Evolutionary conservation across 2,113 vertebrate genomes (phyloP).

Genomic region (Xyliphius kryptos): DNA sequence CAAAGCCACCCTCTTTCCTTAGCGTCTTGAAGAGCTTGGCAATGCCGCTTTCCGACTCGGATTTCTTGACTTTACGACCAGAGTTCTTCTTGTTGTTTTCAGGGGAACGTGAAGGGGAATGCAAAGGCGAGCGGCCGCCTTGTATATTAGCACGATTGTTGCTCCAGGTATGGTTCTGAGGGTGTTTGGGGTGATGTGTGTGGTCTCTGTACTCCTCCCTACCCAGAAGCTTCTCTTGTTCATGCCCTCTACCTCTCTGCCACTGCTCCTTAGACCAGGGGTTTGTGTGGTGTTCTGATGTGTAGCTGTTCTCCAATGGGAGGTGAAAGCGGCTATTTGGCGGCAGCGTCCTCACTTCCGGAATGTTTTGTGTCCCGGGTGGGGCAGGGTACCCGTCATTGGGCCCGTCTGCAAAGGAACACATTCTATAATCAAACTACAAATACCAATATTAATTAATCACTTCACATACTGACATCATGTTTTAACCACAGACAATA

Average conservation of each 20-base stretch:
- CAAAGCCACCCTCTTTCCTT: slow-evolving; percentile 63
- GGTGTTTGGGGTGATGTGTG: slow-evolving; percentile 69
- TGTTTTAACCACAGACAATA: slow-evolving; percentile 9
- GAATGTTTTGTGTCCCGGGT: slow-evolving; percentile 88
- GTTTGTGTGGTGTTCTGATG: slow-evolving; percentile 93
- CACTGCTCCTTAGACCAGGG: slow-evolving; percentile 82
- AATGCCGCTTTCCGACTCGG: slow-evolving; percentile 69
- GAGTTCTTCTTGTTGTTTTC: slow-evolving; percentile 64
- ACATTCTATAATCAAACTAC: too few species aligned
- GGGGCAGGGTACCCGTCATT: slow-evolving; percentile 89
- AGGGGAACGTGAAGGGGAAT: slow-evolving; percentile 70
- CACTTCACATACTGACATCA: too few species aligned
- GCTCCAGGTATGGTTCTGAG: slow-evolving; percentile 80
- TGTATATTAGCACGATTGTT: slow-evolving; percentile 59
- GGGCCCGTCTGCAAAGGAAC: slow-evolving; percentile 83
- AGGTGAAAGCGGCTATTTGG: slow-evolving; percentile 76
- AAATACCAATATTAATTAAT: too few species aligned
- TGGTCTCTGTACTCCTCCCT: slow-evolving; percentile 49
- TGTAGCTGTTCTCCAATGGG: slow-evolving; percentile 89
- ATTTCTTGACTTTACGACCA: slow-evolving; percentile 66
- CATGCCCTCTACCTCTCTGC: slow-evolving; percentile 64
- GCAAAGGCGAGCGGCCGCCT: slow-evolving; percentile 63
- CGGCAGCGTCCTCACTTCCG: slow-evolving; percentile 85
- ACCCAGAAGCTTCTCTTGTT: slow-evolving; percentile 66
- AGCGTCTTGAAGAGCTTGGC: slow-evolving; percentile 69